Base-by-base conservation (phyloP, 1,140 invertebrate genomes). In the Brachionus asplanchnoidis region DNA sequence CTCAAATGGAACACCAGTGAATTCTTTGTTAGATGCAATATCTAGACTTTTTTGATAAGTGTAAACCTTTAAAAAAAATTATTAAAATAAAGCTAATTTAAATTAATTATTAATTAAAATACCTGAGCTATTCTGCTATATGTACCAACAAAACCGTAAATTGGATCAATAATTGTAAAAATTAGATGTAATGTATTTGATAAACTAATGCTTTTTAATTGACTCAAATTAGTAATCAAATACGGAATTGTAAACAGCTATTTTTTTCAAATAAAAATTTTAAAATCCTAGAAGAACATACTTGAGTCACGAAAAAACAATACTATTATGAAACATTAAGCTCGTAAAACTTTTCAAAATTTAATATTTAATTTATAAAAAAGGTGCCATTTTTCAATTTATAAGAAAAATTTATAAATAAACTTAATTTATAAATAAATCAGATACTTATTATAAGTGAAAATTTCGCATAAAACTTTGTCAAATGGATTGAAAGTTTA, bases 161-260 rank as follows among this genome's bases (percentile, higher is more conserved):
- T 44, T 28, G 79, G 79, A 68, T 82, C 79, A 42, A 82, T 32
- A 12, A 82, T 40, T 6, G 36, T 65, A 9, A 82, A 82, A 44
- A 82, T 20, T 12, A 82, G 12, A 44, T 82, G 79, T 7, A 68
- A 17, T 12, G 32, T 82, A 60, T 82, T 82, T 23, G 50, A 65
- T 20, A 36, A 44, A 17, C 40, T 26, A 1, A 60, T 40, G 36
- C 36, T 60, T 23, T 20, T 32, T 17, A 82, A 12, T 11, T 40
- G n/a, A 42, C 20, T 60, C 23, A 82, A 82, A 23, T 65, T 82
- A 5, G 36, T 68, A 9, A 65, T 28, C 12, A 82, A 32, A 65
- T 44, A 82, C 9, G 79, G 79, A 42, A 82, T 82, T 9, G 60
- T 65, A 65, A 82, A 82, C 11, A 82, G 14, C 79, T 82, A 36